Evolutionary conservation across 2,888 invertebrate species (phyloP).

Genomic region (Cephus sareptanus): DNA sequence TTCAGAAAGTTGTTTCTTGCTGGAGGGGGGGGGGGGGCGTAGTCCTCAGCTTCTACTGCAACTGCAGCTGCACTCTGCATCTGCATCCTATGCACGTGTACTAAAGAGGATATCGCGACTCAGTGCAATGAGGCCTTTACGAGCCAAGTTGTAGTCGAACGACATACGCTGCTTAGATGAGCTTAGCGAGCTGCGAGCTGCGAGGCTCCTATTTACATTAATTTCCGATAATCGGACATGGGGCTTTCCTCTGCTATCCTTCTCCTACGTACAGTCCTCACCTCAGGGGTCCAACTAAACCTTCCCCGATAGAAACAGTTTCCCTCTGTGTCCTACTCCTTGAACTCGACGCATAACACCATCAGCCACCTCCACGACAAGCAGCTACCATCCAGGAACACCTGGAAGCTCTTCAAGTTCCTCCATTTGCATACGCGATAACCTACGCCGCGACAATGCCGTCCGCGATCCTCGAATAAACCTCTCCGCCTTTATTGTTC

Average conservation of each 20-base stretch:
- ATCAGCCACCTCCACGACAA: slow-evolving; percentile 6
- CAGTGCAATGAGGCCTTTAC: slow-evolving; percentile 17
- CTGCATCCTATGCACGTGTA: neutral
- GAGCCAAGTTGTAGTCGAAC: slow-evolving; percentile 33
- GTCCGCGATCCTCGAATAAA: neutral
- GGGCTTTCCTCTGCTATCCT: neutral
- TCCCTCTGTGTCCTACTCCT: neutral
- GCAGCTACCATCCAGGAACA: slow-evolving; percentile 38
- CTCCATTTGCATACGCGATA: slow-evolving; percentile 46
- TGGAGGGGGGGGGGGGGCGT: too few relatives aligned
- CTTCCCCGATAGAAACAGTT: neutral
- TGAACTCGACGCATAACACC: neutral
- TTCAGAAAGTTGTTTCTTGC: neutral
- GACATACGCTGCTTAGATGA: slow-evolving; percentile 36
- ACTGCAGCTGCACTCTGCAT: neutral
- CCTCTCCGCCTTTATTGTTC: slow-evolving; percentile 1
- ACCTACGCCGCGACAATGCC: neutral
- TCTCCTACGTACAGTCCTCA: neutral
- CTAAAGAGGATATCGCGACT: neutral
- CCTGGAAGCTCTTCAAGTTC: slow-evolving; percentile 46
- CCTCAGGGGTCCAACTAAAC: neutral
- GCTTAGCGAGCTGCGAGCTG: slow-evolving; percentile 36
- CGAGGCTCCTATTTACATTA: slow-evolving; percentile 48
- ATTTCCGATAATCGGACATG: slow-evolving; percentile 53
- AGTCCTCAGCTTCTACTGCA: neutral